Evolutionary conservation across 2,797 vertebrate species (phyloP), one percentile per base, ranked within the genome.

Genomic region (Spondyliosoma cantharus): DNA sequence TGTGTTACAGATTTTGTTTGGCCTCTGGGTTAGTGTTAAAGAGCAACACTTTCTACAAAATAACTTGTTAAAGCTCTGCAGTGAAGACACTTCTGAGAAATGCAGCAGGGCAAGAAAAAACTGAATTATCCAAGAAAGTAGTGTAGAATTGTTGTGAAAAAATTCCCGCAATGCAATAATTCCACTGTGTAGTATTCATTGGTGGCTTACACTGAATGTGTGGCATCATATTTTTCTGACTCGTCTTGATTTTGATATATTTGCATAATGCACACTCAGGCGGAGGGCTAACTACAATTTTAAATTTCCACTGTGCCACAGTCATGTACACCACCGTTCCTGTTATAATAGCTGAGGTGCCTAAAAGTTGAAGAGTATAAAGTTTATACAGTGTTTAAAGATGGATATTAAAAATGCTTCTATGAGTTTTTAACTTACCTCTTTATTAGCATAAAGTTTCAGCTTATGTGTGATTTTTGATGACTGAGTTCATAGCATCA

Each of bases 1-100:
- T 66, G 37, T 78, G 53, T 15, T 58, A 58, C 24, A 62, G 48
- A 56, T 66, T 53, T 32, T 29, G 49, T 56, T 16, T 15, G 27
- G 24, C 58, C 50, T 72, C 48, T 32, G 42, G 49, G 16, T 76
- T 19, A 37, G 20, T 8, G 19, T 32, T 14, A 5, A 71, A 37
- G 22, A 24, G 25, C 13, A 27, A 25, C 58, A 37, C 29, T 48
- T 49, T 50, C 29, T 58, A 45, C 48, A 24, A 60, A 61, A 68
- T 22, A 60, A 49, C n/a, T 29, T 2, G 4, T 37, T 37, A 62
- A 67, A 52, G 20, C n/a, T 59, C 22, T 56, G 43, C n/a, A 37
- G 22, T 70, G 25, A 49, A 42, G 49, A 52, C 3, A 48, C 19
- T 46, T 56, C 22, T 32, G 6, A 77, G 24, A 37, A 37, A 9